Evolutionary conservation across 2,888 invertebrate species (phyloP), one percentile per base, ranked within the genome.

Genomic region (Meiosimyza platycephala): DNA sequence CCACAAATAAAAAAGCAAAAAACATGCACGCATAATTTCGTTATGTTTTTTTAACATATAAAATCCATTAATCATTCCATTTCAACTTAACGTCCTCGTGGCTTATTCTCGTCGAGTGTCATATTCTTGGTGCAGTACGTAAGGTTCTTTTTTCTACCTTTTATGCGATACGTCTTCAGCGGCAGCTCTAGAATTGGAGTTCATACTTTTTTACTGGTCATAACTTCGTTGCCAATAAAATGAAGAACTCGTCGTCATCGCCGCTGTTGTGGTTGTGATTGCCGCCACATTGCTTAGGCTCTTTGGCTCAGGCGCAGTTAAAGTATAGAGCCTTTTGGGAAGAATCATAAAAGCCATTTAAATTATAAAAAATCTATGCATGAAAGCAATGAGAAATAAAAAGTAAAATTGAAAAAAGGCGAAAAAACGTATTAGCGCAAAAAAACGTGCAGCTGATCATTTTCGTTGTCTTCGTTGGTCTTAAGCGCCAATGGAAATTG

Each of bases 161-260:
- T 40, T 6, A 1, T 40, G 40, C 40, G 40, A 5, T 5, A 40
- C 40, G 4, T 40, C 40, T 9, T 7, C 40, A 40, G 40, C 40
- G 9, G 40, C 40, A 40, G 40, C 40, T 40, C 40, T 40, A 40
- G 40, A 40, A 40, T 40, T 40, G 40, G 40, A 6, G 40, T 40
- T 40, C 40, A 40, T 40, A 9, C 9, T 5, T n/a, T 28, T 22
- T 33, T 50, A 18, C 22, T 22, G 64, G 28, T 51, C 64, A 64
- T 64, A 64, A 64, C 51, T 64, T 51, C 52, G 51, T 51, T 50
- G 51, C 64, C 64, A 64, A 64, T 64, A 64, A 64, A 64, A 64
- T 51, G 51, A 64, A 64, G 64, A 64, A 64, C 64, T 64, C 12
- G 22, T 57, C 28, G 40, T 40, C 40, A 40, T 40, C 9, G 40